Conservation (phyloP, 2,888 invertebrate genomes). For the Spodoptera exigua region DNA sequence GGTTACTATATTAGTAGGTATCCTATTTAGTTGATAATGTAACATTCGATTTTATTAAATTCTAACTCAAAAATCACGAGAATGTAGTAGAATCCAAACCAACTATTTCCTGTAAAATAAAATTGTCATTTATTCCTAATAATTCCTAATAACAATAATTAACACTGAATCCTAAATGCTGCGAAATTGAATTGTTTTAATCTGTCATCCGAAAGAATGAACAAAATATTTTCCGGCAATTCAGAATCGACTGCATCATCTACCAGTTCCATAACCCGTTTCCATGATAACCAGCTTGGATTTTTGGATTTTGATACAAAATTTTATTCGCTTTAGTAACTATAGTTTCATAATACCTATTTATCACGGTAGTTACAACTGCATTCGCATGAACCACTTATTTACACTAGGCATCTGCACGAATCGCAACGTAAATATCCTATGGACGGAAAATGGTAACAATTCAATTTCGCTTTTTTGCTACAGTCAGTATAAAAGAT, state of each 20-base stretch:
- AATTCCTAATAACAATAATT: slow-evolving; percentile 30
- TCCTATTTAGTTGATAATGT: slow-evolving; percentile 32
- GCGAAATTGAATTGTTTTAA: slow-evolving; percentile 82
- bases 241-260: slow-evolving; percentile 60
- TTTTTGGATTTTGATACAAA: slow-evolving; percentile 56
- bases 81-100: slow-evolving; percentile 45
- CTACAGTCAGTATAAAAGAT: slow-evolving; percentile 79
- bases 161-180: slow-evolving; percentile 55
- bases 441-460: slow-evolving; percentile 84
- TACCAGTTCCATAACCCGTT: slow-evolving; percentile 57
- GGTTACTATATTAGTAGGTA: slow-evolving; percentile 39
- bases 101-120: slow-evolving; percentile 43
- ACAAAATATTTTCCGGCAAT: slow-evolving; percentile 52
- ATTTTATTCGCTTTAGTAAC: slow-evolving; percentile 73
- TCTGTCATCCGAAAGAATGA: slow-evolving; percentile 52
- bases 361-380: slow-evolving; percentile 83
- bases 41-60: slow-evolving; percentile 44
- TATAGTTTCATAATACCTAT: slow-evolving; percentile 67
- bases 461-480: slow-evolving; percentile 89
- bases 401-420: slow-evolving; percentile 79
- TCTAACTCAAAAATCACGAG: slow-evolving; percentile 39
- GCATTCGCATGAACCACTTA: slow-evolving; percentile 82
- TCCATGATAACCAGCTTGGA: slow-evolving; percentile 60
- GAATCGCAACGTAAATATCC: slow-evolving; percentile 80
- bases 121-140: slow-evolving; percentile 38